A percentile compares a stretch with the other conserved stretches of the same genome.
Evolutionary conservation across 2,113 vertebrate species (phyloP).

Genomic region (Deroptyus accipitrinus): DNA sequence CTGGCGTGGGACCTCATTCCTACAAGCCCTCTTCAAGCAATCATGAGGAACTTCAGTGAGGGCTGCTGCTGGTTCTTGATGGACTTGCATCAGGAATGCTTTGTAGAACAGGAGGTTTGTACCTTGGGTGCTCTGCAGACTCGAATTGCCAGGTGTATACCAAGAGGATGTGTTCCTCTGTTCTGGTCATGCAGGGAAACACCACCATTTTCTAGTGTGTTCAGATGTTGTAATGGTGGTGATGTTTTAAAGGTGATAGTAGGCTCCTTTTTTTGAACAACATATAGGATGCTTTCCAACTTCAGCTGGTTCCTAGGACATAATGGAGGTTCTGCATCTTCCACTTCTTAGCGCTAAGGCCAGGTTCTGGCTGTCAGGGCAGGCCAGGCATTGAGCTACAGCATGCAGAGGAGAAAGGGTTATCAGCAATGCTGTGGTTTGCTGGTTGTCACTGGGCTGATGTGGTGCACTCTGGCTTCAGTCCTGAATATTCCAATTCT

Average conservation of each 20-base stretch:
- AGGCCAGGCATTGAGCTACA: not conserved
- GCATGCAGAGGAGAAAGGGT: not conserved
- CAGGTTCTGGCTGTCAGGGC: not conserved
- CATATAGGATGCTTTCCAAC: fast-evolving
- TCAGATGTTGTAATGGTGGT: not conserved
- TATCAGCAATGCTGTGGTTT: not conserved
- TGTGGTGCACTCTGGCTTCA: not conserved
- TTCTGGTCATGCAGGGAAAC: not conserved
- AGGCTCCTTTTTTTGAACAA: not conserved
- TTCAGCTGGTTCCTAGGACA: not conserved
- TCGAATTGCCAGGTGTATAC: not conserved
- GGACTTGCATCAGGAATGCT: not conserved
- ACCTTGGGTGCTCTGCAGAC: not conserved
- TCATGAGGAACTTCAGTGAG: fast-evolving
- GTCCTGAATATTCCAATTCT: not conserved
- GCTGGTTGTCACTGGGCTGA: not conserved
- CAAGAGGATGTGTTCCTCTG: not conserved
- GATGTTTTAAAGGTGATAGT: not conserved
- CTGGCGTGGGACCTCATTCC: not conserved
- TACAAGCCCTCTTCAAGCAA: fast-evolving
- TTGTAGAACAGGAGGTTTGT: not conserved
- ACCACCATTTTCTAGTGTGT: fast-evolving
- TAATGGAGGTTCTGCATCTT: not conserved
- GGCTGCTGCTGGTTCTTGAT: not conserved
- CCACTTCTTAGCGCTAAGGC: not conserved